These are phyloP conservation scores for Brachyopa scutellaris DNA, from an alignment of 2,888 invertebrate genomes.

Conservation along the genomic window DNA sequence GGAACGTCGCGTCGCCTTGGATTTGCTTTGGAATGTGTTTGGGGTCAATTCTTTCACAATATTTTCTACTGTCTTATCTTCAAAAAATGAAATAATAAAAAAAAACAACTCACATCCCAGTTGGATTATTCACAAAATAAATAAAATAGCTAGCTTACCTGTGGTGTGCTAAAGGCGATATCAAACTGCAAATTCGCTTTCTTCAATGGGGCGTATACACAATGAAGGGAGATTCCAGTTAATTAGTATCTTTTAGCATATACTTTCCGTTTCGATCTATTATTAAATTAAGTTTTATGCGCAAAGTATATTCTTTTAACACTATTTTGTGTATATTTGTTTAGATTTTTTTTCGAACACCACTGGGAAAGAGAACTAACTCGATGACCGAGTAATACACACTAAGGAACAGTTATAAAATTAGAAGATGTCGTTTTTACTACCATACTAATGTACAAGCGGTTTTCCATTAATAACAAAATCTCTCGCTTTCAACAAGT, in stretches of 20 bases:
- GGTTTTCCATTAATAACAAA: constrained; percentile 42
- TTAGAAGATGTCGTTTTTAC: constrained; percentile 55
- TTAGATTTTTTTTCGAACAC: constrained; percentile 16
- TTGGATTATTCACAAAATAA: constrained; percentile 17
- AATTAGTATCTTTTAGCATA: constrained; percentile 18
- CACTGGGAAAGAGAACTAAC: constrained; percentile 41
- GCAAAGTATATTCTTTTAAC: constrained; percentile 27
- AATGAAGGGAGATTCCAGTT: constrained; percentile 47
- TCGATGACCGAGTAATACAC: constrained; percentile 35
- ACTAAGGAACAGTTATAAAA: constrained; percentile 56
- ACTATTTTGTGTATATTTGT: constrained; percentile 38
- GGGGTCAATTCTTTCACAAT: constrained; percentile 24
- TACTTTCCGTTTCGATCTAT: constrained; percentile 45
- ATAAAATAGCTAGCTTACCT: constrained; percentile 53
- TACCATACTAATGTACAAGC: constrained; percentile 39
- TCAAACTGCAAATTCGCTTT: constrained; percentile 7
- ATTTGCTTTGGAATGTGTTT: constrained; percentile 46
- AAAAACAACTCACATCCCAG: background rate
- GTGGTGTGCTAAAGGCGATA: constrained; percentile 6
- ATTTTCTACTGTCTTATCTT: constrained; percentile 12
- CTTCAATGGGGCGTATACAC: constrained; percentile 57
- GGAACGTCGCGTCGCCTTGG: constrained; percentile 41
- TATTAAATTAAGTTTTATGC: constrained; percentile 28
- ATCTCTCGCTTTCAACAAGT: constrained; percentile 67
- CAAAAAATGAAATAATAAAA: background rate